These are phyloP conservation scores for Opisthocomus hoazin DNA, from an alignment of 2,113 vertebrate genomes.

Conservation along the genomic window DNA sequence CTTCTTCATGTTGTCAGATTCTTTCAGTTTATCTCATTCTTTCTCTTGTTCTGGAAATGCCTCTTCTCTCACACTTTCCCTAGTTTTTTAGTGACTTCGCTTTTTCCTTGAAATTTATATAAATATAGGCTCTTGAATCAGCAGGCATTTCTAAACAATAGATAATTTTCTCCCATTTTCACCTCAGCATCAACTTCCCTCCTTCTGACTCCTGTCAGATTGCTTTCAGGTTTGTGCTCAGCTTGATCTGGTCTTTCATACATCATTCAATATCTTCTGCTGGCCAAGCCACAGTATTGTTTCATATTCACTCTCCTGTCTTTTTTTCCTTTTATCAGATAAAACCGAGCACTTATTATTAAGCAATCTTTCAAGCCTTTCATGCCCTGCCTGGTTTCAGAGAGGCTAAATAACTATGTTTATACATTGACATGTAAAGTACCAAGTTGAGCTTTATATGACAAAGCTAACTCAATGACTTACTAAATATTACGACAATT, in stretches of 20 bases:
- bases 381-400: background rate
- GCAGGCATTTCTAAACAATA: background rate
- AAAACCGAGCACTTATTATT: background rate
- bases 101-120: background rate
- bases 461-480: background rate
- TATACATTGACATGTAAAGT: background rate
- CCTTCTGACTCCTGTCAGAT: background rate
- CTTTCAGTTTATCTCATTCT: background rate
- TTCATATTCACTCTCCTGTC: background rate
- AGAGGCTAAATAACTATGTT: background rate
- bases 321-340: background rate
- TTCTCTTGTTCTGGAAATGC: background rate
- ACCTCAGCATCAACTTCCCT: background rate
- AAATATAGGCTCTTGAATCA: background rate
- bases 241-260: background rate
- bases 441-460: background rate
- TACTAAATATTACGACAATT: background rate
- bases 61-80: background rate
- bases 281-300: background rate
- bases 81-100: background rate
- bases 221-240: background rate
- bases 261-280: background rate
- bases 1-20: background rate
- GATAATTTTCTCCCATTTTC: background rate
- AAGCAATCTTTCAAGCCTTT: background rate